Evolutionary conservation across 2,888 invertebrate genomes (phyloP), one percentile per base, ranked within the genome.

Genomic region (Gerosis bhagava): DNA sequence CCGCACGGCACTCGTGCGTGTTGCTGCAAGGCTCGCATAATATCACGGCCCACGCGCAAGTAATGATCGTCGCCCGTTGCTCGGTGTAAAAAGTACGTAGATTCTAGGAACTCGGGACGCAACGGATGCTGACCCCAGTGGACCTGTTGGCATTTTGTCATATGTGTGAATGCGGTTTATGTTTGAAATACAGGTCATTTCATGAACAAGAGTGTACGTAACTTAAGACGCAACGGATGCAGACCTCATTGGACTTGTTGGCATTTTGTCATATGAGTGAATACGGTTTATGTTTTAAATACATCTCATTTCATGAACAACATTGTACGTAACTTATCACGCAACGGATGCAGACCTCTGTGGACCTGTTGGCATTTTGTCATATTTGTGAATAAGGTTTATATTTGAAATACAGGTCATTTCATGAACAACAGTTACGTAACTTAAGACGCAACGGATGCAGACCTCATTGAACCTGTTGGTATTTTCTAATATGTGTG

Each of bases 311-410:
- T n/a, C n/a, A n/a, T n/a, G n/a, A n/a, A n/a, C n/a, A n/a, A n/a
- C n/a, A n/a, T n/a, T n/a, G n/a, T n/a, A n/a, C n/a, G n/a, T n/a
- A 99, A 99, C 80, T 99, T 99, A 0, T 99, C 99, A 25, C 99
- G 92, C 2, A 99, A 84, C 1, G 98, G 98, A 84, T 99, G 98
- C 73, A 98, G 98, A 1, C 97, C 98, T 99, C 99, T 99, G 72
- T 99, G 98, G 5, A 99, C 97, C 93, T 94, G 73, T 43, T 52
- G 43, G 41, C 51, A 39, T 8, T 5, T n/a, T n/a, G n/a, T n/a
- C n/a, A n/a, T n/a, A n/a, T n/a, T n/a, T n/a, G n/a, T n/a, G n/a
- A n/a, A n/a, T n/a, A n/a, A n/a, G n/a, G n/a, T n/a, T n/a, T n/a
- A n/a, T n/a, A n/a, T n/a, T n/a, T n/a, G n/a, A n/a, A n/a, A n/a